Conservation (phyloP, 2,797 vertebrate species). For the Loris lydekkerianus region DNA sequence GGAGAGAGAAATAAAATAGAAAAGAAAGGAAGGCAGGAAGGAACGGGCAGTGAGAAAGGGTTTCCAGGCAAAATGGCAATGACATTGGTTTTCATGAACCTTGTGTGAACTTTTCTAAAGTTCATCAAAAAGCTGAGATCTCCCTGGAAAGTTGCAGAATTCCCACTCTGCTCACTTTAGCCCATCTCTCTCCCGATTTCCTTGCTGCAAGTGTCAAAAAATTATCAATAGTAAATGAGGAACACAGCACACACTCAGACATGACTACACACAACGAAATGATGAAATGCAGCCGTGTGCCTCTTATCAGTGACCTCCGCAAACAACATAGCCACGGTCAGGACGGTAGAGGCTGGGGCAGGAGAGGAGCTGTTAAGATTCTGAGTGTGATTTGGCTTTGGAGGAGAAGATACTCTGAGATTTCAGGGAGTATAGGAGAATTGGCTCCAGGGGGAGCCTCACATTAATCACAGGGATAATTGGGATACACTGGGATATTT, state of each 20-base stretch:
- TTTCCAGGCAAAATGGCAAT: not conserved
- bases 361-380: not conserved
- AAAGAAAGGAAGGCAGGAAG: not conserved
- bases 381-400: not conserved
- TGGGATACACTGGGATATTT: not conserved
- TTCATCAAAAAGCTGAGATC: not conserved
- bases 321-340: accelerated
- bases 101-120: not conserved
- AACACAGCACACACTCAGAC: not conserved
- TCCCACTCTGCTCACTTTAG: not conserved
- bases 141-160: not conserved
- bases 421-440: not conserved
- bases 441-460: not conserved
- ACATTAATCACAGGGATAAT: not conserved
- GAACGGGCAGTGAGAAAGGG: not conserved
- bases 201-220: not conserved
- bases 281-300: accelerated
- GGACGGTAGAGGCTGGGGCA: not conserved
- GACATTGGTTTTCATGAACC: not conserved
- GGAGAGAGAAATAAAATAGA: not conserved
- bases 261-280: accelerated
- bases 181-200: not conserved
- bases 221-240: not conserved
- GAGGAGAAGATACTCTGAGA: not conserved
- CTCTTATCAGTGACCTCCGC: not conserved